Base-by-base conservation (phyloP, 2,113 vertebrate genomes). In the Amphiprion percula region DNA sequence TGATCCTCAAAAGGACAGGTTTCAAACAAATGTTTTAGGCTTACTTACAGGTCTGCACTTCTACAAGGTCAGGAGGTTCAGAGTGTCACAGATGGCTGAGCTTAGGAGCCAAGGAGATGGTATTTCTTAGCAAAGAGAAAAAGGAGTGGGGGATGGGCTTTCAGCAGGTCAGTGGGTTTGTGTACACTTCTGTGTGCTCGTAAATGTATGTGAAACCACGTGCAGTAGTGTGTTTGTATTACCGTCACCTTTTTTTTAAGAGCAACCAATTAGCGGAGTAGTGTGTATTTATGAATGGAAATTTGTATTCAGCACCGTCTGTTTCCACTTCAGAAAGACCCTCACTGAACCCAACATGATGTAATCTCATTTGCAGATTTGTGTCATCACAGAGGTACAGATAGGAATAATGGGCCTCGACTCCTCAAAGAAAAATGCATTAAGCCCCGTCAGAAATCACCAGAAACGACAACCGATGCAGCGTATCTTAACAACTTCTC, bases 21-120 rank as follows among this genome's bases (percentile, higher is more conserved):
- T 74, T 76, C 47, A 71, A 15, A 53, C 72, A 59, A 87, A 77
- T 77, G 66, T 79, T 77, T 87, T 59, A 68, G 79, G 47, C 75
- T 90, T 87, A 90, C 90, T 90, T 66, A 73, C 59, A 19, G 60
- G 30, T 67, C 41, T 58, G 63, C 59, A 68, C 71, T 85, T 77
- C 53, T 47, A 19, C 60, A 56, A 82, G 84, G 89, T 92, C 90
- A 85, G 12, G 12, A 60, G 72, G 85, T 93, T 93, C 85, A 87
- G 19, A 61, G 77, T 73, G 86, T 87, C 83, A 84, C 87, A 90
- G 75, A 90, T 89, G 90, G 86, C 72, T 81, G 77, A 88, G 74
- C 68, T 49, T 39, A 79, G 74, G 76, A 86, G 62, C 53, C 11
- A 46, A 61, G 33, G 64, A 83, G 76, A 58, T 68, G 74, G 74